A percentile compares a stretch with the other conserved stretches of the same genome.
These are phyloP conservation scores for Psittacara wagleri DNA, from an alignment of 2,113 vertebrate genomes.

Conservation along the genomic window DNA sequence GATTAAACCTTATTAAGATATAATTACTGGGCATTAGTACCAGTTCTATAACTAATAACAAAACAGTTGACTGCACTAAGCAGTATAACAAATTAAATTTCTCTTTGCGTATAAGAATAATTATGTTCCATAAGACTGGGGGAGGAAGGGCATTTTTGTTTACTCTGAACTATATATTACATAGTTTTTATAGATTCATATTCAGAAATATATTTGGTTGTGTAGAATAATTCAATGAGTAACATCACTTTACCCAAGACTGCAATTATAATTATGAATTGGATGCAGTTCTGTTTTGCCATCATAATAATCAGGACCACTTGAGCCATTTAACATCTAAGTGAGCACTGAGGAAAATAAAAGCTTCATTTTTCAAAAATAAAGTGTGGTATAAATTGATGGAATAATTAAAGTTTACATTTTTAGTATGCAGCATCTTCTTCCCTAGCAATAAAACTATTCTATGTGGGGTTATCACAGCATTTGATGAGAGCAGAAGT, in stretches of 20 bases:
- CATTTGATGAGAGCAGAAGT: not conserved
- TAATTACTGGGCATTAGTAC: slow-evolving; percentile 57
- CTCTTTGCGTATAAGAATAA: slow-evolving; percentile 60
- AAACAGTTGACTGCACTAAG: slow-evolving; percentile 64
- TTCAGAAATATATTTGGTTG: not conserved
- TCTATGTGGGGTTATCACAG: not conserved
- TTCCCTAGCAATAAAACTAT: not conserved
- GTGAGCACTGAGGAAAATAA: not conserved
- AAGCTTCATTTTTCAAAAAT: not conserved
- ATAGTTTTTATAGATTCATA: slow-evolving; percentile 34
- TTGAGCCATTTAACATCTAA: not conserved
- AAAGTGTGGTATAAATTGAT: not conserved
- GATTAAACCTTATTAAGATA: slow-evolving; percentile 69
- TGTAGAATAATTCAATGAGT: slow-evolving; percentile 31
- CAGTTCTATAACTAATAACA: slow-evolving; percentile 69
- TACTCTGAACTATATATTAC: slow-evolving; percentile 2
- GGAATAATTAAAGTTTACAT: slow-evolving; percentile 20
- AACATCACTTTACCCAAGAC: not conserved
- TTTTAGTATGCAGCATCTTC: not conserved
- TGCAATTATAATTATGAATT: not conserved
- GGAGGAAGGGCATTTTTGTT: not conserved
- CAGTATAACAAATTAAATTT: slow-evolving; percentile 64
- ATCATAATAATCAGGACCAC: not conserved
- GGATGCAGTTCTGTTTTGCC: not conserved
- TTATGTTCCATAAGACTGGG: slow-evolving; percentile 17